Conservation (phyloP, 2,888 invertebrate genomes). For the Leucophenga montana region DNA sequence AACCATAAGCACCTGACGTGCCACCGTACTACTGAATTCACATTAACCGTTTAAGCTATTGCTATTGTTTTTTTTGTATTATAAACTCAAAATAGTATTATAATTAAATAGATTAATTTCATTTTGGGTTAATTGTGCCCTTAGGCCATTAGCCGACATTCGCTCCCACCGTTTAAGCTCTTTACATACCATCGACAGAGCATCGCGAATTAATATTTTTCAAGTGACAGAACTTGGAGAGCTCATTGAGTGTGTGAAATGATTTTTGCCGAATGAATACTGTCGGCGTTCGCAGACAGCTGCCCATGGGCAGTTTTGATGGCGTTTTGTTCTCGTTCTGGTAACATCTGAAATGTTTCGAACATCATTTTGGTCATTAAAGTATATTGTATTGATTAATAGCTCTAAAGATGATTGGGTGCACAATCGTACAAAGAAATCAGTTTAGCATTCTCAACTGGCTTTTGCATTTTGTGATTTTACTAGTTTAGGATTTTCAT, state of each 20-base stretch:
- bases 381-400: background rate
- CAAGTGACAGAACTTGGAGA: slow-evolving; percentile 65
- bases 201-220: slow-evolving; percentile 48
- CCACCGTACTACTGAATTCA: background rate
- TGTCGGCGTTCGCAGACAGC: slow-evolving; percentile 70
- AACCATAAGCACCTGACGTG: slow-evolving; percentile 7
- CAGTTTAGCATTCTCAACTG: too few relatives aligned
- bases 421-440: too few relatives aligned
- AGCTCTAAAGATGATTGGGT: too few relatives aligned
- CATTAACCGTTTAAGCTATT: background rate
- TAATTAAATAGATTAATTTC: background rate
- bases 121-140: background rate
- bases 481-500: too few relatives aligned
- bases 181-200: slow-evolving; percentile 65
- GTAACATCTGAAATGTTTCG: slow-evolving; percentile 68
- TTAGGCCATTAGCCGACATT: background rate
- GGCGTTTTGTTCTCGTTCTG: slow-evolving; percentile 48
- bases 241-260: slow-evolving; percentile 71
- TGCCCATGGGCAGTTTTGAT: slow-evolving; percentile 62
- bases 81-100: background rate
- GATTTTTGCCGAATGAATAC: slow-evolving; percentile 71
- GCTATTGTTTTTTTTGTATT: background rate
- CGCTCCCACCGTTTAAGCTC: slow-evolving; percentile 17
- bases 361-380: slow-evolving; percentile 42
- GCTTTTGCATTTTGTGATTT: too few relatives aligned